These are phyloP conservation scores for Tringa solitaria DNA, from an alignment of 2,113 vertebrate genomes.

Conservation along the genomic window DNA sequence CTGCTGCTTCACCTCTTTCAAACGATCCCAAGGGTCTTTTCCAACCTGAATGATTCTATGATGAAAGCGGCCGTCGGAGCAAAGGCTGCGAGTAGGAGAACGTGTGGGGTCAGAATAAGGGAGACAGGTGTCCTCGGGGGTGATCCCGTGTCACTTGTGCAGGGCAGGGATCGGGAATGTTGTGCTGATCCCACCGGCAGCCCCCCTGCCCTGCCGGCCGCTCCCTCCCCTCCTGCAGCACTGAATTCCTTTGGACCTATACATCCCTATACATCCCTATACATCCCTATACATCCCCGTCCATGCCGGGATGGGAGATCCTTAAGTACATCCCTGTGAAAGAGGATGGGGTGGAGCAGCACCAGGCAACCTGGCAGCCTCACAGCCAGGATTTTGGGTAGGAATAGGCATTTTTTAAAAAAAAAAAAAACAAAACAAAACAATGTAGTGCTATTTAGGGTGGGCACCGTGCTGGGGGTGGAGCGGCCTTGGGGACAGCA, in stretches of 20 bases:
- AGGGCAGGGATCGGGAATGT: not conserved
- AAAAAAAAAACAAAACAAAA: not conserved
- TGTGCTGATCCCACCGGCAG: not conserved
- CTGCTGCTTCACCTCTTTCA: not conserved
- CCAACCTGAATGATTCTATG: too few relatives aligned
- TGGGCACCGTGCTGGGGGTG: not conserved
- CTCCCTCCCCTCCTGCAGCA: not conserved
- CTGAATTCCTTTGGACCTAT: not conserved
- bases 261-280: too few relatives aligned
- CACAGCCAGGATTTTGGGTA: not conserved
- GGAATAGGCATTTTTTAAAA: too few relatives aligned
- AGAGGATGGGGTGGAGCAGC: not conserved
- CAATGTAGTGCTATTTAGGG: not conserved
- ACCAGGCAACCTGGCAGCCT: not conserved
- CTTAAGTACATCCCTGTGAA: not conserved
- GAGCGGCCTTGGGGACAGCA: not conserved
- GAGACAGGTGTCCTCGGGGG: not conserved
- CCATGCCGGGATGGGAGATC: not conserved
- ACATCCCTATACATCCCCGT: too few relatives aligned
- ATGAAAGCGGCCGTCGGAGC: not conserved
- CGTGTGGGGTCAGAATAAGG: fast-evolving
- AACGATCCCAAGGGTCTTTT: too few relatives aligned
- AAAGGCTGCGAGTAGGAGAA: not conserved
- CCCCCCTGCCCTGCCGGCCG: too few relatives aligned
- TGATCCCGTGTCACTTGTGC: not conserved